Conservation (phyloP, 2,113 vertebrate species). For the Entelurus aequoreus region DNA sequence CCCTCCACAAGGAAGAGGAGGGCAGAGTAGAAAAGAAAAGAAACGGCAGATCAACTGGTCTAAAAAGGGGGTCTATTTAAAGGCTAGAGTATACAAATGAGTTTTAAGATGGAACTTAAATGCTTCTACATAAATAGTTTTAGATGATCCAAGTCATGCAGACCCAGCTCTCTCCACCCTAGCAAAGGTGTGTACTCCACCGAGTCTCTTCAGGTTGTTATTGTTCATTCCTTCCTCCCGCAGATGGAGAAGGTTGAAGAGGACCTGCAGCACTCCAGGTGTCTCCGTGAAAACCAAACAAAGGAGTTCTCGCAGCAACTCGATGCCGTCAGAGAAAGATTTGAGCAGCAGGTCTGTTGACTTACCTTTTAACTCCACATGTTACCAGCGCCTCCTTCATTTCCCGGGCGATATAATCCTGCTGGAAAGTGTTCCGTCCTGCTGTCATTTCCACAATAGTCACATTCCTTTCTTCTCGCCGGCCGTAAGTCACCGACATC, state of each 20-base stretch:
- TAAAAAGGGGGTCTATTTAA: too few species aligned
- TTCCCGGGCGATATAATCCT: not conserved
- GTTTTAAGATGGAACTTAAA: too few species aligned
- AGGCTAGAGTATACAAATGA: too few species aligned
- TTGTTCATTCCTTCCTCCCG: slow-evolving; percentile 39
- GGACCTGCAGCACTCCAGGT: slow-evolving; percentile 84
- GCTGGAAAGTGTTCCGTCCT: slow-evolving; percentile 1
- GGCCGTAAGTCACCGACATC: slow-evolving; percentile 20
- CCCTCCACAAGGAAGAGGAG: too few species aligned
- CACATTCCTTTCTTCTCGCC: slow-evolving; percentile 21
- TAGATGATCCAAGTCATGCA: too few species aligned
- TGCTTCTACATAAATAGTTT: too few species aligned
- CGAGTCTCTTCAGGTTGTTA: too few species aligned
- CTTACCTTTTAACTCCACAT: slow-evolving; percentile 2
- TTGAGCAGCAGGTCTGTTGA: slow-evolving; percentile 83
- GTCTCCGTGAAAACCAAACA: slow-evolving; percentile 83
- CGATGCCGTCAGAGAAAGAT: slow-evolving; percentile 78
- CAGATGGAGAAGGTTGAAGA: slow-evolving; percentile 91
- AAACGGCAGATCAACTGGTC: too few species aligned
- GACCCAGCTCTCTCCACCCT: too few species aligned
- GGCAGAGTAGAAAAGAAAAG: too few species aligned
- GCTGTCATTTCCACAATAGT: slow-evolving; percentile 9
- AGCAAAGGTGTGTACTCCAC: too few species aligned
- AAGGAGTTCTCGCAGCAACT: slow-evolving; percentile 83
- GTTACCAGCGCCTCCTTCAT: not conserved